A percentile compares a stretch with the other conserved stretches of the same genome.
Evolutionary conservation across 2,797 vertebrate species (phyloP).

Genomic region (Phalanger gymnotis): DNA sequence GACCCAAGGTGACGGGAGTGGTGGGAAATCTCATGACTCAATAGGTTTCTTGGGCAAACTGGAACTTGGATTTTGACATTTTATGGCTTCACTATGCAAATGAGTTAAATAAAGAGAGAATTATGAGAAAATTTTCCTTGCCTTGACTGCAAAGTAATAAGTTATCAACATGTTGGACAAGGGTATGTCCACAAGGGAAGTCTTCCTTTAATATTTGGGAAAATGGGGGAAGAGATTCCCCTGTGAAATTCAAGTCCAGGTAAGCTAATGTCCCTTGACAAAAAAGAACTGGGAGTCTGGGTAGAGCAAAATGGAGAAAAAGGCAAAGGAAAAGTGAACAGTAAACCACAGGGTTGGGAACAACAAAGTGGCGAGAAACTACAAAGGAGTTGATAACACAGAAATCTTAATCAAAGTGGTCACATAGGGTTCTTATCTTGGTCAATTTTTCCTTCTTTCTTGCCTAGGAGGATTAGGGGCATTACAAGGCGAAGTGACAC

Average conservation of each 20-base stretch:
- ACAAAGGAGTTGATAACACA: neutral
- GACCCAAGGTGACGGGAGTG: neutral
- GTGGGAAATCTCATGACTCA: neutral
- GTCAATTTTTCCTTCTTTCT: neutral
- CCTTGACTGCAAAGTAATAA: neutral
- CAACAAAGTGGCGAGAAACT: neutral
- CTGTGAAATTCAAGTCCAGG: neutral
- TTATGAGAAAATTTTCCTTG: neutral
- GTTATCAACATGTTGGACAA: neutral
- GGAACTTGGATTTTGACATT: neutral
- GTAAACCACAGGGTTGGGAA: neutral
- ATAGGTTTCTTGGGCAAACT: neutral
- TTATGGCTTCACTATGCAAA: neutral
- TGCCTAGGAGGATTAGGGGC: neutral
- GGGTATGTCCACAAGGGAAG: neutral
- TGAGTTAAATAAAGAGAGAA: neutral
- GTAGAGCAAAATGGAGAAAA: conserved; percentile 17
- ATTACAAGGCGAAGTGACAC: neutral
- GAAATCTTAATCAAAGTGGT: neutral
- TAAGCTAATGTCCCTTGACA: neutral
- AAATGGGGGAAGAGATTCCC: neutral
- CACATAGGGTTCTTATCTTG: neutral
- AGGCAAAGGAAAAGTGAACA: conserved; percentile 7
- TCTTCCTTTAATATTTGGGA: neutral
- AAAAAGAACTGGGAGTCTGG: conserved; percentile 16